Percentiles rank a stretch among this genome's conserved stretches.
phyloP scores from a whole-genome alignment of 2,888 invertebrate genomes.

The Salticus scenicus region DNA sequence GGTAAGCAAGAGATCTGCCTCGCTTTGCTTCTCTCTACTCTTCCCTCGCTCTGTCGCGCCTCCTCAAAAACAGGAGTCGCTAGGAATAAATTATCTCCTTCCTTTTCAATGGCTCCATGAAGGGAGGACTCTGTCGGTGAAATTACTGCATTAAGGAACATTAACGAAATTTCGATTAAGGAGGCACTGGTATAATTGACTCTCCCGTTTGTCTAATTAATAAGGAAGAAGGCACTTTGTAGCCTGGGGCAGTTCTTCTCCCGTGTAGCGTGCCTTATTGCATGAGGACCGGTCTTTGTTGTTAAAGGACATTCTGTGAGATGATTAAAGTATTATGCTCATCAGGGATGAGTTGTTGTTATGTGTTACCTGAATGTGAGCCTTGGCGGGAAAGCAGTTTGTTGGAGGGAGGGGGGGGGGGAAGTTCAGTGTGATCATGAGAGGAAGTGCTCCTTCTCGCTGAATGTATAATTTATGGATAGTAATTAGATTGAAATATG shows the following conservation, averaged over 20 bases:
- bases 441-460: neutral
- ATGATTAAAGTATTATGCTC: constrained; percentile 53
- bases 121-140: constrained; percentile 15
- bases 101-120: neutral
- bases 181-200: constrained; percentile 43
- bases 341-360: neutral
- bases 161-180: constrained; percentile 66
- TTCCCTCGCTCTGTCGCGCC: neutral
- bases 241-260: constrained; percentile 27
- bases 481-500: constrained; percentile 14
- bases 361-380: neutral
- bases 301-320: constrained; percentile 52
- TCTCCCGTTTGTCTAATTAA: constrained; percentile 62
- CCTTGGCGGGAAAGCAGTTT: neutral
- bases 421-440: too few species aligned
- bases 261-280: constrained; percentile 28
- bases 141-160: constrained; percentile 65
- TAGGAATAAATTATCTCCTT: constrained; percentile 27
- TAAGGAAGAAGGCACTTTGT: constrained; percentile 63
- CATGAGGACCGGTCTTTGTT: constrained; percentile 28
- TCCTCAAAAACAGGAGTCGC: constrained; percentile 35
- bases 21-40: neutral
- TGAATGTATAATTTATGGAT: constrained; percentile 9
- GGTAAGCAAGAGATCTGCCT: neutral
- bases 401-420: neutral